Evolutionary conservation across 2,113 vertebrate species (phyloP).

Genomic region (Dolichallabes microphthalmus): DNA sequence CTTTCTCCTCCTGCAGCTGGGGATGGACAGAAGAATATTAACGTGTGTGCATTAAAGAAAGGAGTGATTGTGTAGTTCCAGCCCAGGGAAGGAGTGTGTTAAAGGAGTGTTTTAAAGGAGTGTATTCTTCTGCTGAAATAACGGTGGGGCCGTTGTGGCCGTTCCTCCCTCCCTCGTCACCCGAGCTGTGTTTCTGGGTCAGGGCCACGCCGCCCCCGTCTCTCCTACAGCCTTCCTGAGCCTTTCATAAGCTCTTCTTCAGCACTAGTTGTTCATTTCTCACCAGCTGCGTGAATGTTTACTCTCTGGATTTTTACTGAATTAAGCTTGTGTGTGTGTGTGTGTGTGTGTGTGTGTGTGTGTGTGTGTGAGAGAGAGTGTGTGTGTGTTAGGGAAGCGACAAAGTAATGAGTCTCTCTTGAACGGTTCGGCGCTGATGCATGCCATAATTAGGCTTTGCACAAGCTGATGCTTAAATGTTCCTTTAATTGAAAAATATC

Average conservation of each 20-base stretch:
- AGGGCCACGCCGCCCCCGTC: slow-evolving; percentile 55
- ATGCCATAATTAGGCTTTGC: background rate
- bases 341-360: slow-evolving; percentile 3
- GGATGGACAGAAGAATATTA: background rate
- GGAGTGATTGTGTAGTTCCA: slow-evolving; percentile 8
- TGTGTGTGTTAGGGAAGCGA: background rate
- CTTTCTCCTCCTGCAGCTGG: background rate
- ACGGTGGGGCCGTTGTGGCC: background rate
- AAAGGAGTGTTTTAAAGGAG: slow-evolving; percentile 12
- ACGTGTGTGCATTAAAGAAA: slow-evolving; percentile 11
- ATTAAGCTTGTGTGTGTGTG: background rate
- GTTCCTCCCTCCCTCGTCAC: background rate
- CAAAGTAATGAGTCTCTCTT: background rate
- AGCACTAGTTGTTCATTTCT: slow-evolving; percentile 45
- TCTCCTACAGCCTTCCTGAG: slow-evolving; percentile 39
- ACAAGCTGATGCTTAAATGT: background rate
- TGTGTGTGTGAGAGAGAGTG: background rate
- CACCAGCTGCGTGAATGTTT: slow-evolving; percentile 30
- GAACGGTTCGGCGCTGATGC: background rate
- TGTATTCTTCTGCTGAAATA: slow-evolving; percentile 23
- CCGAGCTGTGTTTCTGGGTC: slow-evolving; percentile 62
- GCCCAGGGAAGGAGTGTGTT: slow-evolving; percentile 11
- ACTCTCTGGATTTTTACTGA: background rate
- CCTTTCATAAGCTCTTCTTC: slow-evolving; percentile 47
- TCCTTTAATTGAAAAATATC: background rate